A percentile compares a stretch with the other conserved stretches of the same genome.
Evolutionary conservation across 2,113 vertebrate genomes (phyloP).

Genomic region (Fukomys damarensis): DNA sequence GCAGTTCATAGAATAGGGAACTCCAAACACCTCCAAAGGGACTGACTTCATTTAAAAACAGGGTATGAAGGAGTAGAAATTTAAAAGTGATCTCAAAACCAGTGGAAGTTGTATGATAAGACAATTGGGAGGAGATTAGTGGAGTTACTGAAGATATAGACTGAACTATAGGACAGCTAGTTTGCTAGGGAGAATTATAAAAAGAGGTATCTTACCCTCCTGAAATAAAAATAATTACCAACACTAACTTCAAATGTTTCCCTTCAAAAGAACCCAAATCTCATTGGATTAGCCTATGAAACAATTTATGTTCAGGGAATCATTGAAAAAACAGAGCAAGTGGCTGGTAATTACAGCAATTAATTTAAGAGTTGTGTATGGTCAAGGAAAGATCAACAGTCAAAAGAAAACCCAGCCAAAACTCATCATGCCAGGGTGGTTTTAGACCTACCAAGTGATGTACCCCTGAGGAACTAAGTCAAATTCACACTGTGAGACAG

Average conservation of each 20-base stretch:
- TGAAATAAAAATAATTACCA: neutral
- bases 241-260: neutral
- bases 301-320: neutral
- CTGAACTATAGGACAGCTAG: neutral
- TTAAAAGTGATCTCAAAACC: neutral
- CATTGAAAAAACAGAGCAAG: conserved; percentile 45
- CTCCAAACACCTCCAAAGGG: neutral
- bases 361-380: conserved; percentile 43
- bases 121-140: neutral
- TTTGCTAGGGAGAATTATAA: neutral
- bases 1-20: neutral
- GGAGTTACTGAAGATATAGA: neutral
- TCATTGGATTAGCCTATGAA: conserved; percentile 12
- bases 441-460: neutral
- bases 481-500: neutral
- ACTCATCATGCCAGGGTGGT: neutral
- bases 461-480: neutral
- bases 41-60: conserved; percentile 12
- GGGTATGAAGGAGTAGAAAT: neutral
- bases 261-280: conserved; percentile 37
- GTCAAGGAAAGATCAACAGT: neutral
- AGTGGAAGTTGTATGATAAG: neutral
- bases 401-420: conserved; percentile 29
- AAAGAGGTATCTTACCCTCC: neutral
- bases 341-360: conserved; percentile 10